Evolutionary conservation across 2,888 invertebrate genomes (phyloP).

Genomic region (Neoitamus cyanurus): DNA sequence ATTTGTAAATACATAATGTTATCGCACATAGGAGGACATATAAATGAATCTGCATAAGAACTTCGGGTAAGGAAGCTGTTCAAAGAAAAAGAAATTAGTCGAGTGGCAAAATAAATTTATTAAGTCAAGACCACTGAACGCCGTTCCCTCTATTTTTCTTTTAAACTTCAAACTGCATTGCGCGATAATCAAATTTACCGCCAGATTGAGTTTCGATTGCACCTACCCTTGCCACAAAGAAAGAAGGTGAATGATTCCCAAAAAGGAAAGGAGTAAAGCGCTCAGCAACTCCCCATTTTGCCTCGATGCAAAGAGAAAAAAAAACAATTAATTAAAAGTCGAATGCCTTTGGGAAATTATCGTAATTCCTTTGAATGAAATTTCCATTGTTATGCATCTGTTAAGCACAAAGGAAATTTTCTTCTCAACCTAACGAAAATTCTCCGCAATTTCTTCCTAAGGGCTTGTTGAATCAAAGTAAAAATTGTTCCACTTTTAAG

Average conservation of each 20-base stretch:
- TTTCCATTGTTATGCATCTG: neutral
- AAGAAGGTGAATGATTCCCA: neutral
- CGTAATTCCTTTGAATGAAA: neutral
- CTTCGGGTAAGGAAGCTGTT: neutral
- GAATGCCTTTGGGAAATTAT: slow-evolving; percentile 1
- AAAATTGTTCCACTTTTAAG: neutral
- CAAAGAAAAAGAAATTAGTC: neutral
- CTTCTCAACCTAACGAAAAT: neutral
- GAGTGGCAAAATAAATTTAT: neutral
- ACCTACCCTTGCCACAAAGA: neutral
- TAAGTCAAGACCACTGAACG: neutral
- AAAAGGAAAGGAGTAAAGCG: neutral
- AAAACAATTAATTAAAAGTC: neutral
- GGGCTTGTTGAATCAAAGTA: neutral
- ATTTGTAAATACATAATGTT: too few species aligned
- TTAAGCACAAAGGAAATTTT: neutral
- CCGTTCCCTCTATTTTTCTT: neutral
- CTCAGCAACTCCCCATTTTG: neutral
- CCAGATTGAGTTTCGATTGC: neutral
- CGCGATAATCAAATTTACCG: neutral
- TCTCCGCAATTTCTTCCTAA: neutral
- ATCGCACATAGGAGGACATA: too few species aligned
- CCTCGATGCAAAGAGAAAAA: neutral
- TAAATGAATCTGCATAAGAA: too few species aligned
- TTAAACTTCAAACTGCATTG: neutral